Conservation (phyloP, 1,140 invertebrate genomes). For the Drosophila pruinosa region DNA sequence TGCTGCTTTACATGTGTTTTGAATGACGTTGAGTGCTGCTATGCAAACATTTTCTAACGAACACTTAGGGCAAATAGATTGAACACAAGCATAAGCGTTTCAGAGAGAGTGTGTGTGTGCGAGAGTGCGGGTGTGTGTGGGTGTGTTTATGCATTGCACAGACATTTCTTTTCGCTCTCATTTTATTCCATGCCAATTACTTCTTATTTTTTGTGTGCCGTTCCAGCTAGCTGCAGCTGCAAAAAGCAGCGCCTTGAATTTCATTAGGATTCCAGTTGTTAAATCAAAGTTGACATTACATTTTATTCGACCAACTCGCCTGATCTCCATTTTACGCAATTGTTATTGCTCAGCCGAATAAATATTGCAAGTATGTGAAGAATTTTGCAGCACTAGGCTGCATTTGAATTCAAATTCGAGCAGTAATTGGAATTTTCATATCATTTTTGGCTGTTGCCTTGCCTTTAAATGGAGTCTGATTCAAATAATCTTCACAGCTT, state of each 20-base stretch:
- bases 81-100: constrained; percentile 38
- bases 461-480: too few relatives aligned
- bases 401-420: neutral
- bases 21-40: constrained; percentile 79
- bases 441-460: neutral
- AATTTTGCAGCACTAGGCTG: neutral
- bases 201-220: constrained; percentile 54
- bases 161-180: constrained; percentile 31
- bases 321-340: constrained; percentile 4
- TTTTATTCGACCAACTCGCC: constrained; percentile 6
- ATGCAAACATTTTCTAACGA: constrained; percentile 82
- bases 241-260: constrained; percentile 58
- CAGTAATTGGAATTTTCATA: neutral
- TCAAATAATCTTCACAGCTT: neutral
- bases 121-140: constrained; percentile 3
- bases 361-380: constrained; percentile 9
- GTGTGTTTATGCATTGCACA: neutral
- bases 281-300: constrained; percentile 43
- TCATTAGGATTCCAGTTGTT: constrained; percentile 59
- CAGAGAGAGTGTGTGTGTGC: constrained; percentile 20
- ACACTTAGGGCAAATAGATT: constrained; percentile 80
- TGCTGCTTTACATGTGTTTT: constrained; percentile 73
- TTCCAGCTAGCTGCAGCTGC: constrained; percentile 39
- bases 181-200: constrained; percentile 75
- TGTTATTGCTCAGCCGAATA: constrained; percentile 23